These are phyloP conservation scores for Salticus scenicus DNA, from an alignment of 2,888 invertebrate genomes.

Conservation along the genomic window DNA sequence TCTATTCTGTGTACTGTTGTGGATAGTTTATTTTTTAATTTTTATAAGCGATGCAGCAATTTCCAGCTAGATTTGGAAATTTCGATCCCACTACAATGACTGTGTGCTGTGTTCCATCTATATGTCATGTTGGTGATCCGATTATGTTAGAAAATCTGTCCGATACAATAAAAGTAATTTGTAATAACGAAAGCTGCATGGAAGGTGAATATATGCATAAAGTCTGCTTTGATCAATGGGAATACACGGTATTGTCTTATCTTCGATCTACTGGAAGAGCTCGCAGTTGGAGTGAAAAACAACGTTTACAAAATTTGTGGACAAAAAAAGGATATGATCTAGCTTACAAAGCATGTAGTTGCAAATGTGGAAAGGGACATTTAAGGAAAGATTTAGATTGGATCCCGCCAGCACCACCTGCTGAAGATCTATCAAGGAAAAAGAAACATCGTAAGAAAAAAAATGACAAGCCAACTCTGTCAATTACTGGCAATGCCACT, in stretches of 20 bases:
- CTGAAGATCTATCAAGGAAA: conserved; percentile 80
- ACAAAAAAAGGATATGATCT: conserved; percentile 98
- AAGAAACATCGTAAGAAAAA: conserved; percentile 82
- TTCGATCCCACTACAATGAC: conserved; percentile 63
- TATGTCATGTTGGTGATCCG: conserved; percentile 75
- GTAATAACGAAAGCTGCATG: conserved; percentile 94
- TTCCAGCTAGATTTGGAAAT: conserved; percentile 51
- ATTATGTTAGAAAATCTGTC: conserved; percentile 81
- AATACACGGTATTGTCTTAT: conserved; percentile 89
- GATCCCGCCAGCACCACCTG: conserved; percentile 81
- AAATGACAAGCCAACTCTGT: conserved; percentile 80
- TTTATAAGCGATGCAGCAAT: conserved; percentile 54
- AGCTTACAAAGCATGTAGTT: conserved; percentile 95
- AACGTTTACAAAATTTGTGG: conserved; percentile 96
- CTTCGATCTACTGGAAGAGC: conserved; percentile 93
- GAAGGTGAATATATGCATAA: conserved; percentile 95
- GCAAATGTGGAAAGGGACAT: conserved; percentile 93
- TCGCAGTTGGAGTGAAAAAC: conserved; percentile 95
- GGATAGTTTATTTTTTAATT: not conserved
- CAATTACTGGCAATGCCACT: conserved; percentile 73
- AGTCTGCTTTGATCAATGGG: conserved; percentile 96
- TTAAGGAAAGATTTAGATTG: conserved; percentile 96
- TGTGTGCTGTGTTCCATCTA: conserved; percentile 86
- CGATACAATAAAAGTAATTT: conserved; percentile 90
- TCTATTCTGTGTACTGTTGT: not conserved